Evolutionary conservation across 2,888 invertebrate species (phyloP), one percentile per base, ranked within the genome.

Genomic region (Teleiodes luculella): DNA sequence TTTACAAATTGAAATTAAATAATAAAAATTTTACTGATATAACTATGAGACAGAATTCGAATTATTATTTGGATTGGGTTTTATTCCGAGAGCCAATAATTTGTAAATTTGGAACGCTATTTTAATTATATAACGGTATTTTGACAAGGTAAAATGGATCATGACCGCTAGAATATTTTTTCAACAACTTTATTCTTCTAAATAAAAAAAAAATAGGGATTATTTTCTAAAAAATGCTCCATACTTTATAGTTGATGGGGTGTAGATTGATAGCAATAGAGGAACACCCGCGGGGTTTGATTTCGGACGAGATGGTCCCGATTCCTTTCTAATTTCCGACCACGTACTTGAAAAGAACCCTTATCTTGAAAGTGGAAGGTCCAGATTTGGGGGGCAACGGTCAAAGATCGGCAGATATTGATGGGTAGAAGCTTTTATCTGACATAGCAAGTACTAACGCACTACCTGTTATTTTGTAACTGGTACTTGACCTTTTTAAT

Each of bases 181-280:
- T n/a, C n/a, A n/a, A n/a, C n/a, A n/a, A n/a, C n/a, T n/a, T n/a
- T n/a, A n/a, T n/a, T n/a, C n/a, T n/a, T n/a, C n/a, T n/a, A n/a
- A n/a, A n/a, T n/a, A n/a, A n/a, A n/a, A n/a, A 3, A 24, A 3
- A 24, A 24, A 4, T 24, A 24, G 24, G 24, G 3, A 24, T 24
- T 6, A 24, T 24, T 24, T 24, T 24, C 24, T 24, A 24, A 24
- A 24, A 24, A 24, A 24, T 4, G 3, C 24, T 6, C 24, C 24
- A 24, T 24, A 24, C 24, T 24, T 24, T 24, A 24, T 24, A 24
- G 24, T 24, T 24, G 24, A 24, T 24, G 24, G 83, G 82, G 83
- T 43, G 72, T 72, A 86, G 87, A 88, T 88, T 86, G 86, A 88
- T 87, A 77, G 77, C 81, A 70, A 59, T 68, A 68, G 76, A 74